A percentile compares a stretch with the other conserved stretches of the same genome.
These are phyloP conservation scores for Drosophila silvestris DNA, from an alignment of 2,888 invertebrate genomes.

Conservation along the genomic window DNA sequence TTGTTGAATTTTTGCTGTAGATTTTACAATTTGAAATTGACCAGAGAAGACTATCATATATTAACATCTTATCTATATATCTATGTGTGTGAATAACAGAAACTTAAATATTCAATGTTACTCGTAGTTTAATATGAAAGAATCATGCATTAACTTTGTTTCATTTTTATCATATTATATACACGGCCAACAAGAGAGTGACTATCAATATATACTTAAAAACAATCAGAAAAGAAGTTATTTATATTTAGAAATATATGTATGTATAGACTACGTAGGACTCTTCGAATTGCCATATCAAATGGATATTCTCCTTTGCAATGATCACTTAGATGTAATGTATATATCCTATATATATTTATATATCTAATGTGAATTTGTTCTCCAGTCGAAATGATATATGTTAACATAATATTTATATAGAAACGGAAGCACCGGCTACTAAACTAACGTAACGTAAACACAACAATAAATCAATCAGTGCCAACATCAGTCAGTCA, in stretches of 20 bases:
- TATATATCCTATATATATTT: constrained; percentile 3
- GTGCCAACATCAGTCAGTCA: not conserved
- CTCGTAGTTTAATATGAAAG: constrained; percentile 37
- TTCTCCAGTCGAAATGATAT: constrained; percentile 51
- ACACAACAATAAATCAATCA: not conserved
- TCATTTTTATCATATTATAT: constrained; percentile 48
- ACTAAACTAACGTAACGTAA: constrained; percentile 20
- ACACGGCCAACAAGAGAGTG: constrained; percentile 33
- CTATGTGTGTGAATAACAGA: constrained; percentile 26
- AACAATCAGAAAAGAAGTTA: constrained; percentile 10
- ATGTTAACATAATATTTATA: constrained; percentile 6
- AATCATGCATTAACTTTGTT: constrained; percentile 36
- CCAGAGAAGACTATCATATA: constrained; percentile 30
- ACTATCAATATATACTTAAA: constrained; percentile 24
- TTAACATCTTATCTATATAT: constrained; percentile 15
- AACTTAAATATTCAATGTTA: constrained; percentile 48
- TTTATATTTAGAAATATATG: not conserved
- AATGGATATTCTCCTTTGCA: constrained; percentile 34
- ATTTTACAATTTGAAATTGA: constrained; percentile 12
- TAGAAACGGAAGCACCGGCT: constrained; percentile 54
- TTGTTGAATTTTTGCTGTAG: constrained; percentile 3
- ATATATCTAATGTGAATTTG: constrained; percentile 48
- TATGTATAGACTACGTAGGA: not conserved
- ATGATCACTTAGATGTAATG: constrained; percentile 29
- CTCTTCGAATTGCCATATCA: constrained; percentile 35